phyloP scores from a whole-genome alignment of 53 echinoderm and acorn worm species.

The Echinometra lucunter region DNA sequence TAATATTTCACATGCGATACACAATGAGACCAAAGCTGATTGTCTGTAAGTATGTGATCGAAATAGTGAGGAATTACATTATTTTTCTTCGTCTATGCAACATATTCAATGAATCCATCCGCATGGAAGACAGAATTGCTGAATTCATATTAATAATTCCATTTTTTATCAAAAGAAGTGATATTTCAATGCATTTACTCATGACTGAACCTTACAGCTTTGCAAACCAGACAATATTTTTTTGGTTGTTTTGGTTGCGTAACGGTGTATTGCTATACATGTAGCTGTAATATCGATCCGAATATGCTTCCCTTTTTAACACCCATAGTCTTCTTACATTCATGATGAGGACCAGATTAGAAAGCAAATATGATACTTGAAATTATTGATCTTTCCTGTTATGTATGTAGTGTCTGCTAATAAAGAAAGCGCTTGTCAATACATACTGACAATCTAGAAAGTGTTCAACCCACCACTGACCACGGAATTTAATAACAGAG shows the following conservation, averaged over 20 bases:
- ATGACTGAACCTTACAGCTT: no score
- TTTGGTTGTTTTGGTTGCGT: neutral
- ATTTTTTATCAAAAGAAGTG: no score
- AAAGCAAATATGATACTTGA: no score
- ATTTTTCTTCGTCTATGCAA: neutral
- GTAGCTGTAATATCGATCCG: neutral
- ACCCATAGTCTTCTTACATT: neutral
- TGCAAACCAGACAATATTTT: neutral
- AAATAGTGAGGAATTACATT: neutral
- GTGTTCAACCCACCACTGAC: no score
- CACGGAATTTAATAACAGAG: no score
- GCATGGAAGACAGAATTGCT: neutral
- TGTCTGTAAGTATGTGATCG: no score
- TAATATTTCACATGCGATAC: neutral
- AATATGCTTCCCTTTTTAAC: neutral
- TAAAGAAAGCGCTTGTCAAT: neutral
- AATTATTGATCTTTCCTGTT: no score
- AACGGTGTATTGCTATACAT: neutral
- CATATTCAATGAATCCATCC: neutral
- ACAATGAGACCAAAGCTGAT: no score
- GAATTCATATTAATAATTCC: no score
- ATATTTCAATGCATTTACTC: no score
- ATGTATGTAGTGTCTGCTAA: neutral
- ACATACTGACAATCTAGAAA: no score
- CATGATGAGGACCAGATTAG: neutral